These are phyloP conservation scores for Arctopsyche grandis DNA, from an alignment of 1,140 invertebrate genomes.

Conservation along the genomic window DNA sequence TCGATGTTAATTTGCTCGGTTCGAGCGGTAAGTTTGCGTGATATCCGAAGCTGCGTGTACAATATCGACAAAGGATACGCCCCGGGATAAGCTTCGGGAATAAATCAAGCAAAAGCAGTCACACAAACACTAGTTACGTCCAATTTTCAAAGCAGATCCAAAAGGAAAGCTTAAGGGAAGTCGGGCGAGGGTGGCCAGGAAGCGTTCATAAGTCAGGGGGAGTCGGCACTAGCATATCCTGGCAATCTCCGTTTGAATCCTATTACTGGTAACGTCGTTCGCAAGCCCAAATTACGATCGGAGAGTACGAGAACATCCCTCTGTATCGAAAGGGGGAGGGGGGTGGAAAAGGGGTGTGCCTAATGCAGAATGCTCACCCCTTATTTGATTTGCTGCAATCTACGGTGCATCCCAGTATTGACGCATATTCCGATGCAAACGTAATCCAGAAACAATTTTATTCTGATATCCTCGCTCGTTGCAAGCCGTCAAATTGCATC, in stretches of 20 bases:
- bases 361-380: background rate
- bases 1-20: no score
- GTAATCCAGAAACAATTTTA: background rate
- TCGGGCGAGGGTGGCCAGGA: background rate
- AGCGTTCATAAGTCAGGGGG: constrained; percentile 18
- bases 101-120: constrained; percentile 5
- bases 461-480: no score
- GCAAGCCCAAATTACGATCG: constrained; percentile 25
- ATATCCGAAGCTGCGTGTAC: no score
- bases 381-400: constrained; percentile 26
- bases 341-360: background rate
- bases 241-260: constrained; percentile 42
- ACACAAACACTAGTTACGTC: constrained; percentile 32
- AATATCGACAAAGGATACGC: constrained; percentile 19
- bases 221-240: constrained; percentile 9
- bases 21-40: no score
- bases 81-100: background rate
- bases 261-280: constrained; percentile 32
- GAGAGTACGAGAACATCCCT: background rate
- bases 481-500: no score
- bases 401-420: background rate
- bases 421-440: background rate
- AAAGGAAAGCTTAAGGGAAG: background rate
- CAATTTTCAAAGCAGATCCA: constrained; percentile 28
- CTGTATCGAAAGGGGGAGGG: background rate